These are phyloP conservation scores for Isurus oxyrinchus DNA, from an alignment of 2,113 vertebrate genomes.

Conservation along the genomic window DNA sequence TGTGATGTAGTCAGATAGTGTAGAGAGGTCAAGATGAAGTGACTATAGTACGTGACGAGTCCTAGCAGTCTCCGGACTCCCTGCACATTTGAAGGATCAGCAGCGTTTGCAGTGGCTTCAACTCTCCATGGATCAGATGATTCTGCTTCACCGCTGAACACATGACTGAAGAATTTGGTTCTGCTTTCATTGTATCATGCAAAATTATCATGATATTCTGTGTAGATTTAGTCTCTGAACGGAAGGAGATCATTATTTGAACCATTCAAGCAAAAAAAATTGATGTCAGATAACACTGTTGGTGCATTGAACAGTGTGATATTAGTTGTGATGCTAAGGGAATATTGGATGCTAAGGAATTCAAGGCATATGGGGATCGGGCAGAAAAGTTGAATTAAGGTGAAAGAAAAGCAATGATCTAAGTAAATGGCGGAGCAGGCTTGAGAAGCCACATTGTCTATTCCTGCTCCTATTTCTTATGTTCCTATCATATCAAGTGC, in stretches of 20 bases:
- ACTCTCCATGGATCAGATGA: no score
- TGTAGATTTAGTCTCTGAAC: background rate
- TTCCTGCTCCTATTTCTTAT: background rate
- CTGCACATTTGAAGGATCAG: no score
- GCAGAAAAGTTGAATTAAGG: background rate
- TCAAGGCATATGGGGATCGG: background rate
- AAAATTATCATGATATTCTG: background rate
- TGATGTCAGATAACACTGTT: background rate
- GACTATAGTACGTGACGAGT: no score
- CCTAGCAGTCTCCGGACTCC: no score
- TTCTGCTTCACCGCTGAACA: no score
- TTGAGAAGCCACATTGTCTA: background rate
- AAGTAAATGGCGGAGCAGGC: background rate
- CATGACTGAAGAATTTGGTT: no score
- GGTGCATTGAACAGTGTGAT: background rate
- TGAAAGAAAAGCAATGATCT: background rate
- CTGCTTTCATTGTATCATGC: background rate
- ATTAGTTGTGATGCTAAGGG: background rate
- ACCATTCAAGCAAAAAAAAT: background rate
- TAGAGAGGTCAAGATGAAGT: no score
- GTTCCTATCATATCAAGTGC: background rate
- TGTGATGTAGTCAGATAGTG: no score
- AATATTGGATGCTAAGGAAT: background rate
- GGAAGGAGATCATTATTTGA: background rate
- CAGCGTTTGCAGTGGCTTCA: no score